Conservation (phyloP, 1,140 invertebrate genomes). For the Capitella teleta region DNA sequence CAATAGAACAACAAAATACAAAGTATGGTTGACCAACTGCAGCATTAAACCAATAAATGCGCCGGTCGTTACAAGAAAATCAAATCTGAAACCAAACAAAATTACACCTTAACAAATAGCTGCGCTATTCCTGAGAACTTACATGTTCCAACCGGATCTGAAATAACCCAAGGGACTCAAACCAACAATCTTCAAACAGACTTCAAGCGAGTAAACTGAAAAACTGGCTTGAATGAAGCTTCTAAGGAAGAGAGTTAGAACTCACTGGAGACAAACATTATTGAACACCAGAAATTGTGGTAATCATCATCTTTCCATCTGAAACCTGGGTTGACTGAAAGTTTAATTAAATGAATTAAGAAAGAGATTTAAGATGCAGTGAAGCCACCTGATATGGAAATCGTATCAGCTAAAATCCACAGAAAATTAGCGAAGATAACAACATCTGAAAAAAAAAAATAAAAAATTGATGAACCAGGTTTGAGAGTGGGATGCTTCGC, state of each 20-base stretch:
- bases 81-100: constrained; percentile 47
- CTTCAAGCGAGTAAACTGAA: constrained; percentile 65
- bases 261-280: neutral
- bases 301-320: neutral
- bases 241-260: neutral
- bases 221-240: constrained; percentile 18
- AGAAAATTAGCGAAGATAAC: constrained; percentile 36
- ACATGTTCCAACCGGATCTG: constrained; percentile 72
- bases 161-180: constrained; percentile 61
- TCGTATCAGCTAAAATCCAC: constrained; percentile 36
- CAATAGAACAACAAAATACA: constrained; percentile 63
- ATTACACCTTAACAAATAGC: constrained; percentile 1
- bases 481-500: too few relatives aligned
- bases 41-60: constrained; percentile 56
- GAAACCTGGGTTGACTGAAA: neutral
- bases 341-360: neutral
- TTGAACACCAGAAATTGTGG: neutral
- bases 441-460: constrained; percentile 28
- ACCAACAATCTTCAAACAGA: constrained; percentile 61
- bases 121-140: constrained; percentile 14
- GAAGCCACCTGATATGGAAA: constrained; percentile 25
- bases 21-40: constrained; percentile 53
- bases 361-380: neutral
- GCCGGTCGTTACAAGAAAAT: constrained; percentile 60
- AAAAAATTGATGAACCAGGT: too few relatives aligned